These are phyloP conservation scores for Chrysolina oricalcia DNA, from an alignment of 2,888 invertebrate species.

Conservation along the genomic window DNA sequence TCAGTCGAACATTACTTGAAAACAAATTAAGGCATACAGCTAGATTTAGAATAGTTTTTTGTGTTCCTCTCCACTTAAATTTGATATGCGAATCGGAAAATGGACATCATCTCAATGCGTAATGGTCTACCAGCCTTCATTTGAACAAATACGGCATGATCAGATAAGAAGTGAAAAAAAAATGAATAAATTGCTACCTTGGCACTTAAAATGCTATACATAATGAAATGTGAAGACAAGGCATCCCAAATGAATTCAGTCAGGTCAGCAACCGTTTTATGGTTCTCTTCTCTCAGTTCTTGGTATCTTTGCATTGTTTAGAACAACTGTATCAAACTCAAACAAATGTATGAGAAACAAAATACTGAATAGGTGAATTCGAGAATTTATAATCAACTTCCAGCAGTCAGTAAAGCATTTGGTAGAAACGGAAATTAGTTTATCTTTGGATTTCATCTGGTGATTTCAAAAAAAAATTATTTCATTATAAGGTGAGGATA, in stretches of 20 bases:
- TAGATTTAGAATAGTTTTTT: background rate
- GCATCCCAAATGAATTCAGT: background rate
- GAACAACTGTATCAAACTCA: background rate
- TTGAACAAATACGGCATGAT: background rate
- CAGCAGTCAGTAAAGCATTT: background rate
- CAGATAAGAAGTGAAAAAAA: conserved; percentile 15
- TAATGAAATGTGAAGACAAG: conserved; percentile 18
- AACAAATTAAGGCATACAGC: too few relatives aligned
- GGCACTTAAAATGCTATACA: conserved; percentile 12
- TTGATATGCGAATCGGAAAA: background rate
- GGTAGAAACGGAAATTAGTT: background rate
- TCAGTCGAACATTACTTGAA: too few relatives aligned
- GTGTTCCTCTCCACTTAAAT: background rate
- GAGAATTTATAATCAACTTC: background rate
- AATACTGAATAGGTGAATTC: background rate
- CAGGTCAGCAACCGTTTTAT: conserved; percentile 22
- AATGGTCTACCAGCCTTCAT: background rate
- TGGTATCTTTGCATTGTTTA: background rate
- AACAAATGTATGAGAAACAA: background rate
- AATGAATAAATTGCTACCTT: conserved; percentile 6
- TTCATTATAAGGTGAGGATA: too few relatives aligned
- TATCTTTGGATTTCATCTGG: background rate
- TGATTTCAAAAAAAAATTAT: too few relatives aligned
- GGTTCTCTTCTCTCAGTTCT: background rate
- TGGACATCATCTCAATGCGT: too few relatives aligned